Base-by-base conservation (phyloP, 2,888 invertebrate species). In the Calameuta idolon region DNA sequence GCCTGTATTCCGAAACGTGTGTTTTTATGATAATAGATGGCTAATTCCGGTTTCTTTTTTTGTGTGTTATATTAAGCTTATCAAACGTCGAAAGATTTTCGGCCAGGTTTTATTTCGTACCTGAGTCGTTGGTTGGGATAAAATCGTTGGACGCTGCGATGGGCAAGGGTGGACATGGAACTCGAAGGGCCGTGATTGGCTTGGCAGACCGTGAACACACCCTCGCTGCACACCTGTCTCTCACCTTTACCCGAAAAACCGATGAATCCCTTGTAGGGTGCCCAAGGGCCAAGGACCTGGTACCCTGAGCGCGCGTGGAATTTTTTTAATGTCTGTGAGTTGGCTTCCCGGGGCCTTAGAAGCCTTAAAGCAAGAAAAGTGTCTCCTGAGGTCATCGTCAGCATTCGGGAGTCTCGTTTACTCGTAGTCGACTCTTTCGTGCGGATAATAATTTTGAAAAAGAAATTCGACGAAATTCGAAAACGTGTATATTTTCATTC, bases 161-260 rank as follows among this genome's bases (percentile, higher is more conserved):
- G 81, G 85, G 85, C 84, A 86, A 71, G 34, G 71, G 71, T 71
- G 33, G 71, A 34, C 31, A 15, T 31, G 34, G 71, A 5, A 34
- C 34, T 23, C 4, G 12, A 34, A 34, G 71, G 34, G 71, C 33
- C 31, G 34, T 31, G 71, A 69, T 69, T 81, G 79, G 79, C 80
- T 81, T 85, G 84, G 83, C 84, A 82, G 85, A 85, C 84, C 84
- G 83, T 85, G 85, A 86, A 85, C 79, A 80, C 82, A 84, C 83
- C 86, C 86, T 84, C 85, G 81, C 83, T 82, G 83, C 84, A 84
- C 86, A 87, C 86, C 86, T 86, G 87, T 85, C 87, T 83, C 85
- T 83, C 78, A 81, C 76, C 83, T 81, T 81, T 83, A 80, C 82
- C 55, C 55, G 23, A 55, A 55, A 55, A 55, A 55, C 55, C 55